Percentiles rank a stretch among this genome's conserved stretches.
These are phyloP conservation scores for Turnix velox DNA, from an alignment of 2,113 vertebrate genomes.

Conservation along the genomic window DNA sequence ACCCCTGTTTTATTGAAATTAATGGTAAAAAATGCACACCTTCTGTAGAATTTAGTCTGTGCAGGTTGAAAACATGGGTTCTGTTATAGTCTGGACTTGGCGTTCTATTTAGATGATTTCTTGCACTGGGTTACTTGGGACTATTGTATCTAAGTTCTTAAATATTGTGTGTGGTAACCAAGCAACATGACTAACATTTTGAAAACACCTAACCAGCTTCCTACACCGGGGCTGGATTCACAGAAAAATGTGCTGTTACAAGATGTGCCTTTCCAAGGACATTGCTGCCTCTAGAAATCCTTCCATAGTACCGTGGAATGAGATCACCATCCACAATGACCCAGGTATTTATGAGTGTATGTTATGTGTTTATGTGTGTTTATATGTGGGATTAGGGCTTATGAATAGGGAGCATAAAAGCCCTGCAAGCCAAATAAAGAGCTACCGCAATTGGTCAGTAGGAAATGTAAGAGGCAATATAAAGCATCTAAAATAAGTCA, in stretches of 20 bases:
- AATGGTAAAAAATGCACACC: background rate
- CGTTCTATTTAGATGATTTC: background rate
- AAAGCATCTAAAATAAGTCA: background rate
- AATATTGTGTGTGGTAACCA: constrained; percentile 4
- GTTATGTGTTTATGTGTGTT: background rate
- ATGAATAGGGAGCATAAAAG: background rate
- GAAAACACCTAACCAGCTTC: background rate
- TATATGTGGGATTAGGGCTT: background rate
- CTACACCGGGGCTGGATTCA: background rate
- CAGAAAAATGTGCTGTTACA: background rate
- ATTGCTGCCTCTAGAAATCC: background rate
- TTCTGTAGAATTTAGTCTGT: background rate
- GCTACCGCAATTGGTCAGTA: background rate
- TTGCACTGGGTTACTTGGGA: background rate
- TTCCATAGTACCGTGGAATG: background rate
- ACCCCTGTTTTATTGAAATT: background rate
- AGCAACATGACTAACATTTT: background rate
- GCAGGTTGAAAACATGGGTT: background rate
- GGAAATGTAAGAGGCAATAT: fast-evolving
- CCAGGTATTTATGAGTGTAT: background rate
- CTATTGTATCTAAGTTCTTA: background rate
- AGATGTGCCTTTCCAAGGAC: background rate
- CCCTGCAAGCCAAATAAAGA: background rate
- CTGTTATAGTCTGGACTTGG: background rate
- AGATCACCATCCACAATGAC: background rate